Percentiles rank a stretch among this genome's conserved stretches.
Evolutionary conservation across 2,888 invertebrate species (phyloP).

Genomic region (Norana najaformis): DNA sequence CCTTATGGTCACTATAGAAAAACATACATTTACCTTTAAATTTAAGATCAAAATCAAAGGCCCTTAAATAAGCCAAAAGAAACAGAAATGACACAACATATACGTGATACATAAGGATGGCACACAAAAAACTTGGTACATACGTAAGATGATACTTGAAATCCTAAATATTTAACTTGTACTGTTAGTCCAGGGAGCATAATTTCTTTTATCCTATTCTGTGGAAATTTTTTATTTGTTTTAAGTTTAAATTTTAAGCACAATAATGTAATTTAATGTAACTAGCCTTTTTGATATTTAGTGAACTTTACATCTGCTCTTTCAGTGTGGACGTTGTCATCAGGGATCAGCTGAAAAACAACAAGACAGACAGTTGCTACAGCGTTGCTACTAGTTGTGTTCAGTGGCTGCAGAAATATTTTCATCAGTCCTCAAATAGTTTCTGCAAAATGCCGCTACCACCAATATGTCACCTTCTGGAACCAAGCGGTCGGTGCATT

Average conservation of each 20-base stretch:
- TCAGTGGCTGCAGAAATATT: constrained; percentile 54
- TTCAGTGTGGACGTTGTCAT: background rate
- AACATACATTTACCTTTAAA: no score
- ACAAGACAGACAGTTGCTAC: constrained; percentile 41
- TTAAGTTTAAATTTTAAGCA: no score
- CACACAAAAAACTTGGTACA: no score
- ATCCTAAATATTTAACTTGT: no score
- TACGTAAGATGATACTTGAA: no score
- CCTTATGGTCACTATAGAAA: no score
- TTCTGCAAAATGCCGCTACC: background rate
- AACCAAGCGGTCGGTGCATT: background rate
- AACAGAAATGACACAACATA: no score
- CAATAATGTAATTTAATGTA: no score
- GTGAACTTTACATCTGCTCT: background rate
- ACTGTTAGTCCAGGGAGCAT: no score
- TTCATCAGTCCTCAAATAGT: constrained; percentile 36
- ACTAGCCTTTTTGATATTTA: background rate
- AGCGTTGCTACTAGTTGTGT: constrained; percentile 51
- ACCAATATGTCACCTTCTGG: background rate
- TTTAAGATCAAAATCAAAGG: no score
- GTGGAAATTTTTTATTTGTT: background rate
- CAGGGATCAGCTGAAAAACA: background rate
- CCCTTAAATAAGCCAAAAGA: no score
- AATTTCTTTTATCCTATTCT: background rate
- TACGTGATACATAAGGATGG: no score